Evolutionary conservation across 1,140 invertebrate species (phyloP).

Genomic region (Linepithema humile): DNA sequence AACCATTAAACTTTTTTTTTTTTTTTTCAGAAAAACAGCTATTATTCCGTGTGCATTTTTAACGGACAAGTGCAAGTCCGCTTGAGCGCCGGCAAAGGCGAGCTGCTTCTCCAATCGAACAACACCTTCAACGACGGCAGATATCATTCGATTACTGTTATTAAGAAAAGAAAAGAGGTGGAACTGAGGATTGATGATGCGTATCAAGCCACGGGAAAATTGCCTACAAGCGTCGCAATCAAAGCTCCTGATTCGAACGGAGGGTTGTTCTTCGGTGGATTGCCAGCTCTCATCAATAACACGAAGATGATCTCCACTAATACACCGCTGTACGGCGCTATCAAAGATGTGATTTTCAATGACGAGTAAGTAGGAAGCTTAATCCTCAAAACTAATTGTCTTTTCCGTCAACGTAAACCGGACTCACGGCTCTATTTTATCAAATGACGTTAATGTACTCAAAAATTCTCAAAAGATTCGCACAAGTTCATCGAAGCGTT

Average conservation of each 20-base stretch:
- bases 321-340: conserved; percentile 88
- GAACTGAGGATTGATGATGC: conserved; percentile 88
- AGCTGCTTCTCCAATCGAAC: conserved; percentile 86
- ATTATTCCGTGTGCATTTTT: conserved; percentile 88
- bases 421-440: too few species aligned
- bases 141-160: conserved; percentile 86
- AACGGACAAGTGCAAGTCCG: conserved; percentile 88
- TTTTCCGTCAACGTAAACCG: too few species aligned
- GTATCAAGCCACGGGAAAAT: conserved; percentile 82
- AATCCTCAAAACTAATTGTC: conserved; percentile 5
- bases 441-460: too few species aligned
- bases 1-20: neutral
- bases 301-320: conserved; percentile 85
- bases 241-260: conserved; percentile 82
- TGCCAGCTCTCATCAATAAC: conserved; percentile 85
- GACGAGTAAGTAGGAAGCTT: conserved; percentile 86
- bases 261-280: conserved; percentile 88
- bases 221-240: conserved; percentile 84
- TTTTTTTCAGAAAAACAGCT: conserved; percentile 83
- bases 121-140: conserved; percentile 87
- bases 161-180: conserved; percentile 85
- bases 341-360: conserved; percentile 93
- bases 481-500: too few species aligned
- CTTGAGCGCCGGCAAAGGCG: conserved; percentile 89
- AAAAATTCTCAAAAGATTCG: too few species aligned